A percentile compares a stretch with the other conserved stretches of the same genome.
Conservation (phyloP, 2,888 invertebrate genomes). For the Entomobrya proxima region DNA sequence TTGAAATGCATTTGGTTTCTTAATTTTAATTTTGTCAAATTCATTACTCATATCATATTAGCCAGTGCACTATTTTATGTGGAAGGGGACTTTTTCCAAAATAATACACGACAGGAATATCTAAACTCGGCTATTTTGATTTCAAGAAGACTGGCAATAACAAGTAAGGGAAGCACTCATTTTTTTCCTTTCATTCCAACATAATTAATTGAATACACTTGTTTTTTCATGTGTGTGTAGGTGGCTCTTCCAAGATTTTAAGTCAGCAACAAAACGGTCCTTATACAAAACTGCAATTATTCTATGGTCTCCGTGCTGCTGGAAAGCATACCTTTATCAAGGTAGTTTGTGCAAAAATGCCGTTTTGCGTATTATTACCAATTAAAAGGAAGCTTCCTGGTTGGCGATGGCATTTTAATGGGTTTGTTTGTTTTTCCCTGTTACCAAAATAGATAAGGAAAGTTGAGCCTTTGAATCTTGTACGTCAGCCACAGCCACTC, state of each 20-base stretch:
- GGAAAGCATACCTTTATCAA: constrained; percentile 43
- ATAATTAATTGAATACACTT: background rate
- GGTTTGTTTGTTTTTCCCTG: background rate
- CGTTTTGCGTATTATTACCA: background rate
- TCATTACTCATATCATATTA: background rate
- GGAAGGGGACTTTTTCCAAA: constrained; percentile 45
- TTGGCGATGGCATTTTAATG: background rate
- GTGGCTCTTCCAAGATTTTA: constrained; percentile 42
- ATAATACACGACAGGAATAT: constrained; percentile 17
- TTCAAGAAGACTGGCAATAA: constrained; percentile 22
- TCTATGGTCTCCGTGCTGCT: constrained; percentile 35
- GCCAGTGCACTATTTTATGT: constrained; percentile 46
- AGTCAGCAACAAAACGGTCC: background rate
- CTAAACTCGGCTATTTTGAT: constrained; percentile 42
- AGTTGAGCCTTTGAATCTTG: constrained; percentile 31
- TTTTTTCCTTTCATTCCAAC: no score
- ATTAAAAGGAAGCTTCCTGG: background rate
- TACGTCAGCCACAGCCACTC: constrained; percentile 15
- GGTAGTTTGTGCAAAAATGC: constrained; percentile 23
- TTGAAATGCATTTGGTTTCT: background rate
- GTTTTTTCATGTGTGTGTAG: background rate
- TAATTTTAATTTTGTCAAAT: background rate
- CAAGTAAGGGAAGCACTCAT: constrained; percentile 24
- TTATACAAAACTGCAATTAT: constrained; percentile 30
- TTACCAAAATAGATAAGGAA: constrained; percentile 37